These are phyloP conservation scores for Catocala nupta DNA, from an alignment of 2,888 invertebrate genomes.

Conservation along the genomic window DNA sequence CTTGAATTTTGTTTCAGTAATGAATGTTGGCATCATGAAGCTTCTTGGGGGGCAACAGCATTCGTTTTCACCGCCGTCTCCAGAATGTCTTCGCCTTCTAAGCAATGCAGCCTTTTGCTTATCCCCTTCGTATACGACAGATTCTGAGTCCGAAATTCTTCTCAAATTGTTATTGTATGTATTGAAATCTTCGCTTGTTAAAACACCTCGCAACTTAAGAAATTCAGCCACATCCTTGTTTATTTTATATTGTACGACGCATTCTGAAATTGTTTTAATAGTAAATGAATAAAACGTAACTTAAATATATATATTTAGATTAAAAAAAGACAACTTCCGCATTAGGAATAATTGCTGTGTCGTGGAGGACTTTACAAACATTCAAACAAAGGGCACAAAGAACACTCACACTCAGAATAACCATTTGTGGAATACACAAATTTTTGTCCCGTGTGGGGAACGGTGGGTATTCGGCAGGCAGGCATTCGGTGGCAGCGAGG, in stretches of 20 bases:
- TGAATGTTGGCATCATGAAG: conserved; percentile 69
- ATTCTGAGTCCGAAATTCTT: neutral
- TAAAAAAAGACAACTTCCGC: too few species aligned
- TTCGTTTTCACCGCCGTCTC: conserved; percentile 15
- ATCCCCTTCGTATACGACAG: neutral
- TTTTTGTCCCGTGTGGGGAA: too few species aligned
- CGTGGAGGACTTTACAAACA: too few species aligned
- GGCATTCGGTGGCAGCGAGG: too few species aligned
- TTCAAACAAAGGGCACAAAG: too few species aligned
- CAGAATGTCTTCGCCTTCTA: conserved; percentile 33
- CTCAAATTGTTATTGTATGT: conserved; percentile 39
- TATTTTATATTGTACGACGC: conserved; percentile 61
- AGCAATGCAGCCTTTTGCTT: neutral
- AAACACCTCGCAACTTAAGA: conserved; percentile 59
- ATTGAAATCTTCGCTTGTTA: conserved; percentile 51
- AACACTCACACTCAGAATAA: too few species aligned
- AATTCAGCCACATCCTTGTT: conserved; percentile 64
- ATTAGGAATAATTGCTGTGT: too few species aligned
- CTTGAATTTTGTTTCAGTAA: conserved; percentile 65
- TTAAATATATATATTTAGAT: too few species aligned
- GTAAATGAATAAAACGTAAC: too few species aligned
- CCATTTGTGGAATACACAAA: too few species aligned
- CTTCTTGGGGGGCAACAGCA: conserved; percentile 68
- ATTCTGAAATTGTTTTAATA: conserved; percentile 58
- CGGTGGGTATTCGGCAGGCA: too few species aligned